Evolutionary conservation across 2,113 vertebrate genomes (phyloP).

Genomic region (Macquaria australasica): DNA sequence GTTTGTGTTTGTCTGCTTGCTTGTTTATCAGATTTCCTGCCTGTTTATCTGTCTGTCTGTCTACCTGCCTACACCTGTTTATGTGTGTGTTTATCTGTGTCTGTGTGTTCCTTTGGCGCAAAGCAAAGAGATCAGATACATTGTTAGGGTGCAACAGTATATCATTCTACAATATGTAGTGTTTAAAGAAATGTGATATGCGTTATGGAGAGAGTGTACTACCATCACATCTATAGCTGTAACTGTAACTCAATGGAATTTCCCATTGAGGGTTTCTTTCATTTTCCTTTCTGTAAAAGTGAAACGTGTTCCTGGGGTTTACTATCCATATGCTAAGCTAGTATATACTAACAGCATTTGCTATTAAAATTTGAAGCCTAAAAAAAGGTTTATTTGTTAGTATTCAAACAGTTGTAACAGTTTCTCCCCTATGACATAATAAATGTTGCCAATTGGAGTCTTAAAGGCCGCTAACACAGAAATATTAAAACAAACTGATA

Average conservation of each 20-base stretch:
- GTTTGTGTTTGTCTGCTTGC: constrained; percentile 51
- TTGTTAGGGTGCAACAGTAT: neutral
- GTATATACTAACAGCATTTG: neutral
- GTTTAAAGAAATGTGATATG: neutral
- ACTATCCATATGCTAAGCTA: neutral
- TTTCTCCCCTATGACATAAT: neutral
- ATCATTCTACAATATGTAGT: neutral
- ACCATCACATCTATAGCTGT: neutral
- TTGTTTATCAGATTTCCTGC: constrained; percentile 48
- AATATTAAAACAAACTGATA: neutral
- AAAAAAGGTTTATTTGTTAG: neutral
- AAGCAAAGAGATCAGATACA: constrained; percentile 10
- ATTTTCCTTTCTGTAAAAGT: constrained; percentile 4
- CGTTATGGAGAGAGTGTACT: neutral
- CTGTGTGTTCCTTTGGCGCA: constrained; percentile 9
- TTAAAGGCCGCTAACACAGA: neutral
- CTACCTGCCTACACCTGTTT: constrained; percentile 55
- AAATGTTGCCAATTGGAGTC: neutral
- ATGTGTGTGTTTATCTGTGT: constrained; percentile 30
- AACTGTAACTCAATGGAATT: neutral
- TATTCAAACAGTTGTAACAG: neutral
- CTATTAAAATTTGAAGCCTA: neutral
- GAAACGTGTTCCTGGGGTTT: neutral
- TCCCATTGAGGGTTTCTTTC: neutral
- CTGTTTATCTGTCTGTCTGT: constrained; percentile 46